These are phyloP conservation scores for Syngnathoides biaculeatus DNA, from an alignment of 2,113 vertebrate genomes.

Conservation along the genomic window DNA sequence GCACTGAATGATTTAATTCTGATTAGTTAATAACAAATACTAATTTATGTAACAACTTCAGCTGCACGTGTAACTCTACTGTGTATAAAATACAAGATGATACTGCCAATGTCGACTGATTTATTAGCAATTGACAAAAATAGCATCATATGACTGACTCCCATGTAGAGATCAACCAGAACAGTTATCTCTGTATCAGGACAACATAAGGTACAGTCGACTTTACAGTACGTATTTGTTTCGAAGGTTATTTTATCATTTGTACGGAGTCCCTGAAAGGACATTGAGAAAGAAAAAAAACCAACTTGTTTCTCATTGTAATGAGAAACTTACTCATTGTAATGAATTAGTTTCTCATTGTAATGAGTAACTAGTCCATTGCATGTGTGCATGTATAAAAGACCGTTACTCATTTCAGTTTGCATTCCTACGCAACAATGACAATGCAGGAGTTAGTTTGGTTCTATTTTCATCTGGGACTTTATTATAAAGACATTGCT, in stretches of 20 bases:
- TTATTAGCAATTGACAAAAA: conserved; percentile 37
- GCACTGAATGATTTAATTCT: not conserved
- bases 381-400: too few species aligned
- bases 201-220: not conserved
- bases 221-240: not conserved
- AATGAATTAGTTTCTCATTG: too few species aligned
- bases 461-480: too few species aligned
- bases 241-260: not conserved
- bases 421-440: too few species aligned
- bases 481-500: too few species aligned
- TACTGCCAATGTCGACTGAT: conserved; percentile 31
- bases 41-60: not conserved
- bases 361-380: too few species aligned
- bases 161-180: not conserved
- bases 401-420: too few species aligned
- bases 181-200: not conserved
- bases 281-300: too few species aligned
- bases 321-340: too few species aligned
- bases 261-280: too few species aligned
- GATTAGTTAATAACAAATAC: not conserved
- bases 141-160: not conserved
- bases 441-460: too few species aligned
- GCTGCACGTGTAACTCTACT: not conserved
- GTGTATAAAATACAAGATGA: not conserved
- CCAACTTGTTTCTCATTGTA: too few species aligned